A percentile compares a stretch with the other conserved stretches of the same genome.
Evolutionary conservation across 2,888 invertebrate genomes (phyloP).

Genomic region (Argyresthia albistria): DNA sequence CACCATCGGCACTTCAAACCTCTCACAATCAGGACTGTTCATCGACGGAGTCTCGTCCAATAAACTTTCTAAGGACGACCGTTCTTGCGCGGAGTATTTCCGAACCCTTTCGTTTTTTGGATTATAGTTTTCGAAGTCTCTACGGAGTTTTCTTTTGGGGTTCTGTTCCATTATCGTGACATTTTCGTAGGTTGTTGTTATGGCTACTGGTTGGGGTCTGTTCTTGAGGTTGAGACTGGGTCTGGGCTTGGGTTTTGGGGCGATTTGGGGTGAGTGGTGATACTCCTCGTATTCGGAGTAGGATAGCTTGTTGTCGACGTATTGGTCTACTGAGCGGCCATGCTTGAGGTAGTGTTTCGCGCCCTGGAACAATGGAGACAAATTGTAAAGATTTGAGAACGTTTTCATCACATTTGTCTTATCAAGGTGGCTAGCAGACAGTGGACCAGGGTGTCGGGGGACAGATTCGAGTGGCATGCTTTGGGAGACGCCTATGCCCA

Average conservation of each 20-base stretch:
- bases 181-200: slow-evolving; percentile 82
- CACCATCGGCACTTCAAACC: slow-evolving; percentile 49
- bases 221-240: slow-evolving; percentile 47
- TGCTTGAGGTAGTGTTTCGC: slow-evolving; percentile 75
- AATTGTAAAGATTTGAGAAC: neutral
- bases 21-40: slow-evolving; percentile 65
- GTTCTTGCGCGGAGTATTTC: slow-evolving; percentile 65
- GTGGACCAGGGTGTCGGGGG: too few relatives aligned
- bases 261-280: slow-evolving; percentile 54
- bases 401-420: too few relatives aligned
- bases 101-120: slow-evolving; percentile 50
- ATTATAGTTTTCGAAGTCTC: slow-evolving; percentile 77
- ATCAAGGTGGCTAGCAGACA: too few relatives aligned
- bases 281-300: slow-evolving; percentile 70
- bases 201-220: slow-evolving; percentile 78
- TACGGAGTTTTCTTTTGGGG: slow-evolving; percentile 78
- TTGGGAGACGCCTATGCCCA: too few relatives aligned
- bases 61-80: slow-evolving; percentile 74
- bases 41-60: slow-evolving; percentile 69
- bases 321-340: slow-evolving; percentile 83
- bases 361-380: slow-evolving; percentile 51
- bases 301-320: slow-evolving; percentile 78
- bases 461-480: too few relatives aligned
- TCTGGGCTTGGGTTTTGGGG: slow-evolving; percentile 54
- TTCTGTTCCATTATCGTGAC: slow-evolving; percentile 80